Conservation (phyloP, 2,888 invertebrate genomes). For the Cataglyphis livida region DNA sequence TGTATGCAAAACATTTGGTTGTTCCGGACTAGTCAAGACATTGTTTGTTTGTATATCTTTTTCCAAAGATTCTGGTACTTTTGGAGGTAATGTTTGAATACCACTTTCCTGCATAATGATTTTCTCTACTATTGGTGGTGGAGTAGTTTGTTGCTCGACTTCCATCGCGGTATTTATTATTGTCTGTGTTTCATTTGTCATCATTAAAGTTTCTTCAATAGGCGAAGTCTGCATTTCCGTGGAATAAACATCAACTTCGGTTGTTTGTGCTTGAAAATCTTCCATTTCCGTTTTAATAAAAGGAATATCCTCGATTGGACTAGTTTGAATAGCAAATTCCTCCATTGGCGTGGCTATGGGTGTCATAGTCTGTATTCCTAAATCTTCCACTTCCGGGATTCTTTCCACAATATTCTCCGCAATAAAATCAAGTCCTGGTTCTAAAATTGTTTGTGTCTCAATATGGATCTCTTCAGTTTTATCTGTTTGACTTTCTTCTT, state of each 20-base stretch:
- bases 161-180: constrained; percentile 79
- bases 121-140: constrained; percentile 76
- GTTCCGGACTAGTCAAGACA: constrained; percentile 77
- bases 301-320: constrained; percentile 84
- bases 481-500: constrained; percentile 86
- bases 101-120: constrained; percentile 82
- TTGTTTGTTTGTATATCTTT: constrained; percentile 78
- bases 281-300: constrained; percentile 79
- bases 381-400: constrained; percentile 85
- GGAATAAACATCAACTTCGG: constrained; percentile 70
- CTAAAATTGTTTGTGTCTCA: constrained; percentile 88
- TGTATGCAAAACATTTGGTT: constrained; percentile 84
- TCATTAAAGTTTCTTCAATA: constrained; percentile 81
- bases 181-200: constrained; percentile 87
- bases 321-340: constrained; percentile 85
- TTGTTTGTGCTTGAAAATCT: constrained; percentile 86
- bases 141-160: constrained; percentile 82
- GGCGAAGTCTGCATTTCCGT: constrained; percentile 81
- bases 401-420: constrained; percentile 74
- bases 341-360: constrained; percentile 82
- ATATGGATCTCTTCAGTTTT: constrained; percentile 85
- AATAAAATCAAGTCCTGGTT: constrained; percentile 79
- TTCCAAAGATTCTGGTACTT: constrained; percentile 81
- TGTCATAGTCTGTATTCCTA: constrained; percentile 86
- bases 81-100: constrained; percentile 85